These are phyloP conservation scores for Argyresthia goedartella DNA, from an alignment of 2,888 invertebrate genomes.

Conservation along the genomic window DNA sequence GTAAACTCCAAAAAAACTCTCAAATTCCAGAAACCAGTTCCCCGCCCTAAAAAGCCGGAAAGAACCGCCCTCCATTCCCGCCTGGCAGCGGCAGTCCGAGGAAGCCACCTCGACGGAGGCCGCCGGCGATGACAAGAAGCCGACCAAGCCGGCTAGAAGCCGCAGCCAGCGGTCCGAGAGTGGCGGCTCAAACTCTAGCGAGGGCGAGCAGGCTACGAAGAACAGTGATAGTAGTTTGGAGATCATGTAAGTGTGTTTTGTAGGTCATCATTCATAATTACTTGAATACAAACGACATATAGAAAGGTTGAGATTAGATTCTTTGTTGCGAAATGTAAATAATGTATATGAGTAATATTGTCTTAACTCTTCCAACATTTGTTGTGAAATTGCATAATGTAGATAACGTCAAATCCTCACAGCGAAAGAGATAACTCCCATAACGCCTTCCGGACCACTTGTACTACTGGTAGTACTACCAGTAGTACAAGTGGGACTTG, in stretches of 20 bases:
- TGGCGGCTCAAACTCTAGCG: conserved; percentile 77
- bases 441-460: too few species aligned
- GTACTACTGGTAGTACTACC: too few species aligned
- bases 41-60: conserved; percentile 74
- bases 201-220: conserved; percentile 80
- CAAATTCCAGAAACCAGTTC: conserved; percentile 78
- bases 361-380: neutral
- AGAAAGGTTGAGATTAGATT: too few species aligned
- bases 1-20: neutral
- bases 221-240: conserved; percentile 82
- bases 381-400: neutral
- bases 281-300: too few species aligned
- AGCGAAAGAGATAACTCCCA: too few species aligned
- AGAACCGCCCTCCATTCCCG: conserved; percentile 80
- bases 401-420: neutral
- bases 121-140: conserved; percentile 34
- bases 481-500: too few species aligned
- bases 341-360: neutral
- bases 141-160: conserved; percentile 40
- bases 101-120: conserved; percentile 47
- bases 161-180: conserved; percentile 73
- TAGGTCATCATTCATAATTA: too few species aligned
- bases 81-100: conserved; percentile 82
- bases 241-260: conserved; percentile 75
- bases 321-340: too few species aligned